These are phyloP conservation scores for Drymonia ruficornis DNA, from an alignment of 2,888 invertebrate species.

Conservation along the genomic window DNA sequence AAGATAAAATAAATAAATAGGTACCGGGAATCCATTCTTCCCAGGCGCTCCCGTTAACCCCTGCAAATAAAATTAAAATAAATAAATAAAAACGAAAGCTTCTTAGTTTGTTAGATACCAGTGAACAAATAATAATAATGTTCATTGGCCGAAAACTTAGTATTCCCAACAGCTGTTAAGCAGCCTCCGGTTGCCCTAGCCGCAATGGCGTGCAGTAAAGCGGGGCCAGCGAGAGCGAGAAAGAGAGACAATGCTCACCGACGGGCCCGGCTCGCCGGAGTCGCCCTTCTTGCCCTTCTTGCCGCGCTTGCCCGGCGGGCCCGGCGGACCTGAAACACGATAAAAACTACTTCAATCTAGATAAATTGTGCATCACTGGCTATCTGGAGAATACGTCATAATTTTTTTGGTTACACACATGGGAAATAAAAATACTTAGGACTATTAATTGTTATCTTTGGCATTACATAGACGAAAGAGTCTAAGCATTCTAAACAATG, in stretches of 20 bases:
- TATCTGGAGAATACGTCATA: too few species aligned
- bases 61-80: conserved; percentile 79
- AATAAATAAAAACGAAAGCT: conserved; percentile 38
- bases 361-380: not conserved
- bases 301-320: conserved; percentile 94
- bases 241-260: conserved; percentile 85
- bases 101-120: conserved; percentile 1
- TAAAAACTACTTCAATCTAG: not conserved
- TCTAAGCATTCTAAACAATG: too few species aligned
- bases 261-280: conserved; percentile 90
- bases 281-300: conserved; percentile 96
- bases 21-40: conserved; percentile 96
- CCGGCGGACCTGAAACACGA: conserved; percentile 89
- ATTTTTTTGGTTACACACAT: too few species aligned
- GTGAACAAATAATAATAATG: not conserved
- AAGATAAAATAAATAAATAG: conserved; percentile 70
- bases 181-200: too few species aligned
- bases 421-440: too few species aligned
- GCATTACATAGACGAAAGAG: too few species aligned
- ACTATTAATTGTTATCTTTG: too few species aligned
- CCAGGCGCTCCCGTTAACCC: conserved; percentile 92
- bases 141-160: too few species aligned
- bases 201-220: too few species aligned
- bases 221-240: not conserved
- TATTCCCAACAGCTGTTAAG: too few species aligned